These are phyloP conservation scores for Polyommatus iphigenia DNA, from an alignment of 2,888 invertebrate species.

Conservation along the genomic window DNA sequence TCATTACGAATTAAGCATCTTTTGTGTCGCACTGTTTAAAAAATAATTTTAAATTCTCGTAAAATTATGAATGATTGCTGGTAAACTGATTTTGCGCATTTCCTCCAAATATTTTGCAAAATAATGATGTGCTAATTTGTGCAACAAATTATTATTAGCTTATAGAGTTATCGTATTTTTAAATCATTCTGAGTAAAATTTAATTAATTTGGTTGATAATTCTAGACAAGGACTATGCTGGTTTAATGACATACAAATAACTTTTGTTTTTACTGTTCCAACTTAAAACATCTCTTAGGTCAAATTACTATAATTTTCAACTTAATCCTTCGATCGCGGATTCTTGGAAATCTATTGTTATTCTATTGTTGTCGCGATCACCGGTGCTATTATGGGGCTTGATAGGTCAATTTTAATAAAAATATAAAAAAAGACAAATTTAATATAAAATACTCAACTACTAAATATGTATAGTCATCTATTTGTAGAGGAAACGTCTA, in stretches of 20 bases:
- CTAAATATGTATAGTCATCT: conserved; percentile 49
- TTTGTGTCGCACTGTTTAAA: not conserved
- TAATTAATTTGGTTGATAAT: too few relatives aligned
- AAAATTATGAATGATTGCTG: not conserved
- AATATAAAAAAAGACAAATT: not conserved
- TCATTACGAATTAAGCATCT: not conserved
- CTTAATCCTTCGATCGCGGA: not conserved
- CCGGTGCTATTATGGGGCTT: too few relatives aligned
- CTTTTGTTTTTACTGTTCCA: not conserved
- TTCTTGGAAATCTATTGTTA: too few relatives aligned
- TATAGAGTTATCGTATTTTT: not conserved
- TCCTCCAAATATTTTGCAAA: not conserved
- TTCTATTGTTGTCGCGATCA: too few relatives aligned
- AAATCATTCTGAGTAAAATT: not conserved
- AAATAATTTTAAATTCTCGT: not conserved
- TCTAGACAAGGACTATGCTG: too few relatives aligned
- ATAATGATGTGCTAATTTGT: not conserved
- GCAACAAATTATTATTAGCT: not conserved
- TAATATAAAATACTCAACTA: conserved; percentile 3
- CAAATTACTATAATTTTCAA: not conserved
- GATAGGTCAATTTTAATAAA: not conserved
- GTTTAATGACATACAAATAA: too few relatives aligned
- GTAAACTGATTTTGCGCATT: not conserved
- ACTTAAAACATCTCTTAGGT: not conserved
- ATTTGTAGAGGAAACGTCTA: conserved; percentile 63